Conservation (phyloP, 2,797 vertebrate genomes). For the Helostoma temminkii region DNA sequence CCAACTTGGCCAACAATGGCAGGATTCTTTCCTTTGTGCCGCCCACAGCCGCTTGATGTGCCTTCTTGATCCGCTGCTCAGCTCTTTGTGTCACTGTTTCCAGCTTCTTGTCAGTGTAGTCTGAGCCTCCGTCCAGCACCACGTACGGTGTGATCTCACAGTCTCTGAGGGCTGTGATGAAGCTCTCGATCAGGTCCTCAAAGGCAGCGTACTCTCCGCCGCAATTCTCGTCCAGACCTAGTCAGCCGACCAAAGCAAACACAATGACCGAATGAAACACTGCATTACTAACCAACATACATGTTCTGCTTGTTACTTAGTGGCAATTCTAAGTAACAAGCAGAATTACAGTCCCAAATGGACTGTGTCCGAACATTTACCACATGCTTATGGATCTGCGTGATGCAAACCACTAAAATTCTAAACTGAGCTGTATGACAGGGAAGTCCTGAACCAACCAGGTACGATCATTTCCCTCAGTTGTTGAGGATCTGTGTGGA, state of each 20-base stretch:
- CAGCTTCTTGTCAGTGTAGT: conserved; percentile 81
- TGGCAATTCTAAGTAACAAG: too few relatives aligned
- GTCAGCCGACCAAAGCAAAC: not conserved
- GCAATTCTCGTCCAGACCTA: conserved; percentile 78
- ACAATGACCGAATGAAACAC: not conserved
- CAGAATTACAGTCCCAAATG: too few relatives aligned
- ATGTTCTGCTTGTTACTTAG: not conserved
- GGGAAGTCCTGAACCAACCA: too few relatives aligned
- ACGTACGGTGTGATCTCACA: conserved; percentile 86
- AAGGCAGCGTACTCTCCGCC: conserved; percentile 89
- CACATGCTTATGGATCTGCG: too few relatives aligned
- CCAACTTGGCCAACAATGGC: conserved; percentile 79
- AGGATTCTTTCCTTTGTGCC: conserved; percentile 45
- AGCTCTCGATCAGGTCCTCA: conserved; percentile 68
- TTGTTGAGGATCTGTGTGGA: too few relatives aligned
- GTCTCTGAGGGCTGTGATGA: conserved; percentile 79
- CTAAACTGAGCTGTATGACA: too few relatives aligned
- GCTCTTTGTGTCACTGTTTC: conserved; percentile 71
- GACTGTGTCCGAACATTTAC: too few relatives aligned
- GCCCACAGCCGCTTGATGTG: conserved; percentile 67
- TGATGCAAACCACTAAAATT: too few relatives aligned
- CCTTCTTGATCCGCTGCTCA: conserved; percentile 67
- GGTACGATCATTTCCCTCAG: too few relatives aligned
- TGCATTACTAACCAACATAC: not conserved
- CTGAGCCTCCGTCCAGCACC: conserved; percentile 87